A percentile compares a stretch with the other conserved stretches of the same genome.
Evolutionary conservation across 2,797 vertebrate species (phyloP).

Genomic region (Oophaga sylvatica): DNA sequence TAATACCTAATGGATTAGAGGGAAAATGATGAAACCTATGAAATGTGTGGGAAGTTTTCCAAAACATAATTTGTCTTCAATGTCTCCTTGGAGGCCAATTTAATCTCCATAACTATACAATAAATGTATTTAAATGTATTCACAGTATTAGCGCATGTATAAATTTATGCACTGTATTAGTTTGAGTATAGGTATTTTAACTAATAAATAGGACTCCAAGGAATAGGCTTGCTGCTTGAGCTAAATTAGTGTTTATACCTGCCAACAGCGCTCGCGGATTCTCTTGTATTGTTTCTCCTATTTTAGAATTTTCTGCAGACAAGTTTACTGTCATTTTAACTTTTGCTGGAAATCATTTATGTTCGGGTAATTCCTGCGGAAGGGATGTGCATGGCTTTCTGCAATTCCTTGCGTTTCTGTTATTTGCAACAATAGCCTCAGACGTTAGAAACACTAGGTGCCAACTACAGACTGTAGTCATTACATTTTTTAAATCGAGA

Average conservation of each 20-base stretch:
- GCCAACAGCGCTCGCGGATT: not conserved
- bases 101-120: slow-evolving; percentile 21
- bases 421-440: not conserved
- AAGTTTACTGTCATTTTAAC: not conserved
- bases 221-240: not conserved
- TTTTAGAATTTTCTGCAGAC: not conserved
- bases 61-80: slow-evolving; percentile 30
- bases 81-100: slow-evolving; percentile 34
- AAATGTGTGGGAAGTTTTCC: slow-evolving; percentile 16
- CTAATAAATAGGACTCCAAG: slow-evolving; percentile 27
- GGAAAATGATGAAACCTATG: slow-evolving; percentile 20
- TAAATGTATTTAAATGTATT: slow-evolving; percentile 42
- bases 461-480: too few species aligned
- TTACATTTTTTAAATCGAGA: too few species aligned
- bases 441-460: too few species aligned
- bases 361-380: not conserved
- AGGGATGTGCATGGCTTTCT: not conserved
- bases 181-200: slow-evolving; percentile 1
- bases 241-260: slow-evolving; percentile 20
- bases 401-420: not conserved
- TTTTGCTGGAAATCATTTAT: not conserved
- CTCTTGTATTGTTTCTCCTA: not conserved
- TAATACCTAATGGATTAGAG: slow-evolving; percentile 20
- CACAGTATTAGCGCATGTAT: not conserved
- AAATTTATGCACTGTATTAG: slow-evolving; percentile 7